These are phyloP conservation scores for Heterodera carotae DNA, from an alignment of 1,140 invertebrate genomes.

Conservation along the genomic window DNA sequence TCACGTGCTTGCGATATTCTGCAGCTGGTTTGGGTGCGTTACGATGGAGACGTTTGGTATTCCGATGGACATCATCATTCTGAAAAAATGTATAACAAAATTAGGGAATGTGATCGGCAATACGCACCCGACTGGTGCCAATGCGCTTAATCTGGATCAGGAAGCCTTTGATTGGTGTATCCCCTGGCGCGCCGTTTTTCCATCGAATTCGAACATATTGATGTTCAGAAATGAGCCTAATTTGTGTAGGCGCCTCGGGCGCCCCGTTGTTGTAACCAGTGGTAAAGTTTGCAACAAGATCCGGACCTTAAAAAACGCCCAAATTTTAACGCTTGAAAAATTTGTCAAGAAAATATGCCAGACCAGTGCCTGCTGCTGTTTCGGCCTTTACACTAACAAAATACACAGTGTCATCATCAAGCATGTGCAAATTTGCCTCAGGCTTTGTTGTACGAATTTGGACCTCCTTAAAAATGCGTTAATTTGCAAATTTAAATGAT, in stretches of 20 bases:
- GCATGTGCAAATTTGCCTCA: conserved; percentile 77
- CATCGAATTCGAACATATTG: conserved; percentile 82
- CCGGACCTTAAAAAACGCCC: too few species aligned
- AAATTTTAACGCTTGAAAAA: not conserved
- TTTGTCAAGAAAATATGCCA: too few species aligned
- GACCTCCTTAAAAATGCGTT: conserved; percentile 72
- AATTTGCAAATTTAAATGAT: too few species aligned
- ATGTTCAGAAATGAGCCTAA: conserved; percentile 77
- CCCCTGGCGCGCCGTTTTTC: conserved; percentile 81
- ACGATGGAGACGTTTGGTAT: conserved; percentile 61
- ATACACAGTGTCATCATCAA: conserved; percentile 89
- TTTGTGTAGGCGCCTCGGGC: conserved; percentile 76
- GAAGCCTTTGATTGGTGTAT: conserved; percentile 83
- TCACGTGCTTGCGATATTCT: conserved; percentile 32
- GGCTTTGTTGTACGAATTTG: conserved; percentile 81
- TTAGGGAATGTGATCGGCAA: not conserved
- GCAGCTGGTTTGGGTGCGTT: conserved; percentile 38
- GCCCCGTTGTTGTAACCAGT: conserved; percentile 83
- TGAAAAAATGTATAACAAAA: not conserved
- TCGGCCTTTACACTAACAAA: conserved; percentile 85
- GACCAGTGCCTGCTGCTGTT: conserved; percentile 69
- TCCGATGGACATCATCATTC: conserved; percentile 43
- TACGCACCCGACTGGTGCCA: conserved; percentile 10
- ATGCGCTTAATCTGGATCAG: conserved; percentile 83
- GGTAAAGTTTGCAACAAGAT: conserved; percentile 77